Percentiles rank a stretch among this genome's conserved stretches.
Conservation (phyloP, 2,888 invertebrate species). For the Zhengitettix transpicula region DNA sequence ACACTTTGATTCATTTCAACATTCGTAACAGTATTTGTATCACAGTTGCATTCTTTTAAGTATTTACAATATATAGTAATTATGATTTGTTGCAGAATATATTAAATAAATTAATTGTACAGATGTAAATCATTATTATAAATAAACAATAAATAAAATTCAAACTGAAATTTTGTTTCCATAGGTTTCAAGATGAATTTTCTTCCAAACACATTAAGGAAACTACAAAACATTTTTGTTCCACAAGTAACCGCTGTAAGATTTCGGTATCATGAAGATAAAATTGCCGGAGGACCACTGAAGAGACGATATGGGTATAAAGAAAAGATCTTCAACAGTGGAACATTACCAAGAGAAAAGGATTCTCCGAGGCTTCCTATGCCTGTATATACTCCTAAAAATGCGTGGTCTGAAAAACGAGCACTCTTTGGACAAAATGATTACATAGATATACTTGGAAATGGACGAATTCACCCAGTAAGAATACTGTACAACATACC, state of each 20-base stretch:
- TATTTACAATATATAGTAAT: no score
- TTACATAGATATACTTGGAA: constrained; percentile 89
- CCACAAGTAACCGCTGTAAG: constrained; percentile 30
- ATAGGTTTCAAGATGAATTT: no score
- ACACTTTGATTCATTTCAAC: no score
- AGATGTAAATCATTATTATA: no score
- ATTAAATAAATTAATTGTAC: no score
- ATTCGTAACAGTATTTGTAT: no score
- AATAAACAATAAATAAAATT: no score
- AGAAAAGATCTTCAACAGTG: constrained; percentile 46
- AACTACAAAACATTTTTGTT: background rate
- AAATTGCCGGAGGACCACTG: constrained; percentile 37
- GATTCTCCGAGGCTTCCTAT: constrained; percentile 37
- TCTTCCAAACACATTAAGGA: no score
- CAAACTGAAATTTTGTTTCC: no score
- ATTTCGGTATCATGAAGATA: constrained; percentile 44
- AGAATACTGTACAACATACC: constrained; percentile 74
- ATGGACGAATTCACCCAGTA: constrained; percentile 65
- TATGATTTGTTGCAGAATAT: no score
- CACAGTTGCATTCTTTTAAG: no score
- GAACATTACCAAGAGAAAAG: constrained; percentile 49
- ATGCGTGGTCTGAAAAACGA: constrained; percentile 57
- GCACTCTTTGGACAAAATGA: constrained; percentile 92
- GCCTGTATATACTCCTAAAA: constrained; percentile 48
- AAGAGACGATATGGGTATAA: constrained; percentile 53